Evolutionary conservation across 2,113 vertebrate genomes (phyloP).

Genomic region (Xiphophorus maculatus): DNA sequence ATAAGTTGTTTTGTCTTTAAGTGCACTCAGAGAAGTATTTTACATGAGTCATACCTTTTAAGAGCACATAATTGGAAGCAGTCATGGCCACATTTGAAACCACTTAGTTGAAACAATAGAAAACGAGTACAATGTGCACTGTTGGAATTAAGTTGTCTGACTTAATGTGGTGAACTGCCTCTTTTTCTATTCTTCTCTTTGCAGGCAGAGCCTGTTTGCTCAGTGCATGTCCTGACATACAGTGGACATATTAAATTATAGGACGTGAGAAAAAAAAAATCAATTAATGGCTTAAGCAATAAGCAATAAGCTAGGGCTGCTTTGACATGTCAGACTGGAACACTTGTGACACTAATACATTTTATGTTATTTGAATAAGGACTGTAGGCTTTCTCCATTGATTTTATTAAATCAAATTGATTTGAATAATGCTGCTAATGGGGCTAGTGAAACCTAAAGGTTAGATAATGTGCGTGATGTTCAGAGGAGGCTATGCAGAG

Average conservation of each 20-base stretch:
- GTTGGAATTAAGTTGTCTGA: constrained; percentile 65
- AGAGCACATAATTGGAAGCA: constrained; percentile 71
- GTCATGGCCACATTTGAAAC: constrained; percentile 66
- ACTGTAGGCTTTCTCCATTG: constrained; percentile 66
- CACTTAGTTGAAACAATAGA: constrained; percentile 73
- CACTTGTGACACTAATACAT: constrained; percentile 68
- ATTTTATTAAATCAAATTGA: constrained; percentile 72
- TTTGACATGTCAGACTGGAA: constrained; percentile 61
- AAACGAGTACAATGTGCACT: constrained; percentile 64
- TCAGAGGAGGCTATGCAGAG: constrained; percentile 13
- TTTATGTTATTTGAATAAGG: constrained; percentile 63
- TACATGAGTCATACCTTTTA: constrained; percentile 69
- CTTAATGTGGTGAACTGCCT: constrained; percentile 48
- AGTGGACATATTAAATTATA: constrained; percentile 69
- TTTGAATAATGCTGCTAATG: constrained; percentile 67
- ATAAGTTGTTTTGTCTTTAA: constrained; percentile 48
- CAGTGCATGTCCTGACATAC: constrained; percentile 42
- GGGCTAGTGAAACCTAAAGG: constrained; percentile 47
- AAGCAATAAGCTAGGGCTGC: constrained; percentile 64
- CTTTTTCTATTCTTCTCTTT: constrained; percentile 18
- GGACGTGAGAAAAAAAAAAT: constrained; percentile 52
- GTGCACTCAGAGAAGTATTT: constrained; percentile 56
- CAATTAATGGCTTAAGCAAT: constrained; percentile 71
- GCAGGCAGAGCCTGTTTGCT: constrained; percentile 36
- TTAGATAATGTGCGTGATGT: constrained; percentile 31